Evolutionary conservation across 1,140 invertebrate species (phyloP), one percentile per base, ranked within the genome.

Genomic region (Drosophila leontia): DNA sequence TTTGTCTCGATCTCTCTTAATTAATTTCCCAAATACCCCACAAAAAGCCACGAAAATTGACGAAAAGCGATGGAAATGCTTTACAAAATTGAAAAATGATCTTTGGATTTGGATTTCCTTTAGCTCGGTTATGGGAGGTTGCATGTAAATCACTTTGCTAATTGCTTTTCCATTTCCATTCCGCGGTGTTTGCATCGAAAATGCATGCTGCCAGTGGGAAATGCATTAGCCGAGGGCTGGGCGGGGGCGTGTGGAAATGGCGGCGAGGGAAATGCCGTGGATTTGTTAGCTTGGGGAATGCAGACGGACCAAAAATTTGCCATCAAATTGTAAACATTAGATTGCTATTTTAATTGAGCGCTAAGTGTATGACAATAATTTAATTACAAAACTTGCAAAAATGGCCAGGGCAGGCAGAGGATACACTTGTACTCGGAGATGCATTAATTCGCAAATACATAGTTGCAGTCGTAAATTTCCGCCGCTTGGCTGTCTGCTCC

Each of bases 61-160:
- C 39, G 51, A 44, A 59, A 69, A 58, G 37, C 37, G 37, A 42
- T 56, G 42, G 55, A 64, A 63, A 50, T 59, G 58, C 62, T 71
- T 60, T 44, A 55, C 9, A 70, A 77, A 82, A 88, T 61, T 80
- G 59, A 62, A 63, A 68, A 84, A 80, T 72, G 59, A 84, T 78
- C 26, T 35, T 35, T 29, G 7, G 37, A 44, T 26, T 48, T 26
- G 23, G 23, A 5, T 26, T 26, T 48, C 8, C 37, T 37, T 34
- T 51, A 11, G 63, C 69, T 77, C 62, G 76, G 80, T 69, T 78
- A 83, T 83, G 83, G 83, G 83, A 87, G 83, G 72, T 67, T 87
- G 80, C 84, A 53, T 87, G 80, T 88, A 87, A 87, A 87, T 88
- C 84, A 84, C 76, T 80, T 88, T 75, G 84, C 84, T 87, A 87